A percentile compares a stretch with the other conserved stretches of the same genome.
Evolutionary conservation across 64 coral and sea anemone genomes (phyloP).

Genomic region (Cladopsammia gracilis): DNA sequence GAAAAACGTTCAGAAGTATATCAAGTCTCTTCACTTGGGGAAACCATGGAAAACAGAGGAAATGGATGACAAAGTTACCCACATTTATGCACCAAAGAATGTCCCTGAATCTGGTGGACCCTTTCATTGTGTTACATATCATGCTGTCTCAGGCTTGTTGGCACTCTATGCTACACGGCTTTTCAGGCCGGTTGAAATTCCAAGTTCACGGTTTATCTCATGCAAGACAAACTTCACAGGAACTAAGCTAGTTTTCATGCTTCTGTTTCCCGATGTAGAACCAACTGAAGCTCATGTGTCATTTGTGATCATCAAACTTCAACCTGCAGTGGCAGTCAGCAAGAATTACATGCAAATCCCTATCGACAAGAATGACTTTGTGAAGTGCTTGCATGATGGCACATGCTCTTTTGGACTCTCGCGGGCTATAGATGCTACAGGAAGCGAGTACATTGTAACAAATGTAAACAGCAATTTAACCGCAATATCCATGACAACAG

Average conservation of each 20-base stretch:
- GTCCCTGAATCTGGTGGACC: conserved; percentile 81
- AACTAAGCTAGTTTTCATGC: conserved; percentile 79
- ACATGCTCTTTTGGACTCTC: conserved; percentile 74
- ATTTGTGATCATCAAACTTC: conserved; percentile 72
- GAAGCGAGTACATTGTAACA: conserved; percentile 75
- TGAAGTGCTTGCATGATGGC: conserved; percentile 2
- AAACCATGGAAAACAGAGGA: conserved; percentile 80
- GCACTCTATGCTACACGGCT: conserved; percentile 64
- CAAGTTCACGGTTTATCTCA: conserved; percentile 63
- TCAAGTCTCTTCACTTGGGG: conserved; percentile 76
- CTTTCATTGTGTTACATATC: conserved; percentile 73
- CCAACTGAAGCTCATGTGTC: conserved; percentile 60
- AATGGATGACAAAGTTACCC: conserved; percentile 34
- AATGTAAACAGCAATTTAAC: conserved; percentile 66
- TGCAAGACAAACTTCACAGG: conserved; percentile 65
- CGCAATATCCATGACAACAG: conserved; percentile 86
- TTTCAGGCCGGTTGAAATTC: conserved; percentile 66
- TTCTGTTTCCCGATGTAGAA: conserved; percentile 73
- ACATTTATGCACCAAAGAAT: conserved; percentile 75
- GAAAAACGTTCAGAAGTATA: conserved; percentile 65
- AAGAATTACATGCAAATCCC: conserved; percentile 68
- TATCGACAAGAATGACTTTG: conserved; percentile 25
- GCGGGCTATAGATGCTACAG: conserved; percentile 61
- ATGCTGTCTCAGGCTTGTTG: conserved; percentile 46
- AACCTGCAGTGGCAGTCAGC: conserved; percentile 29